Base-by-base conservation (phyloP, 1,140 invertebrate genomes). In the Pseudobourletiella spinata region DNA sequence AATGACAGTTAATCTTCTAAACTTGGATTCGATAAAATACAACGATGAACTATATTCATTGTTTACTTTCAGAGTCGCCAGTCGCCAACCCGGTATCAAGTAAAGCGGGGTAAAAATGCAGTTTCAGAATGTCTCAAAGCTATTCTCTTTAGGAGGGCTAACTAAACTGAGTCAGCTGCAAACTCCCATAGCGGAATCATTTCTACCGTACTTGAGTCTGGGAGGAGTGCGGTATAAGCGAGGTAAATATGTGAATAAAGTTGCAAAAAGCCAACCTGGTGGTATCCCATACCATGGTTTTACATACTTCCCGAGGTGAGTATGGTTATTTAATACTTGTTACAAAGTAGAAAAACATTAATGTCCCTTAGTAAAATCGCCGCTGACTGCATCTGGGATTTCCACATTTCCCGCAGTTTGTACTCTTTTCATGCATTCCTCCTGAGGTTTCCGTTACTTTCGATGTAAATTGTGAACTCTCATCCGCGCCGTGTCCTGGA, bases 241-340 rank as follows among this genome's bases (percentile, higher is more conserved):
- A 46, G 35, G 16, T 46, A 35, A 32, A 60, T 20, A 18, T 2
- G 18, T 22, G 39, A 54, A 55, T 32, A 35, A 22, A 39, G 3
- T 24, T 20, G 25, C 14, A 8, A 48, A 30, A 42, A 6, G 18
- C 24, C 39, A 61, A 3, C 26, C 43, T 1, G 67, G 67, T 14
- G 73, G 61, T 29, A 66, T 76, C 3, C 75, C 73, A 71, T 82
- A 78, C 68, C 76, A 71, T 28, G 66, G 70, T 0, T 70, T 83
- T 20, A 76, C 70, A 11, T 82, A 81, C 71, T 81, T 78, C 71
- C 81, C 80, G 62, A 76, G 78, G 81, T 82, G 69, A 39, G n/a
- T 39, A n/a, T 39, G 32, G 30, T 46, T 50, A 39, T n/a, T 57
- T 29, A 59, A n/a, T 8, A 22, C 29, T 6, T 52, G 14, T 8